Base-by-base conservation (phyloP, 2,797 vertebrate genomes). In the Anabas testudineus region DNA sequence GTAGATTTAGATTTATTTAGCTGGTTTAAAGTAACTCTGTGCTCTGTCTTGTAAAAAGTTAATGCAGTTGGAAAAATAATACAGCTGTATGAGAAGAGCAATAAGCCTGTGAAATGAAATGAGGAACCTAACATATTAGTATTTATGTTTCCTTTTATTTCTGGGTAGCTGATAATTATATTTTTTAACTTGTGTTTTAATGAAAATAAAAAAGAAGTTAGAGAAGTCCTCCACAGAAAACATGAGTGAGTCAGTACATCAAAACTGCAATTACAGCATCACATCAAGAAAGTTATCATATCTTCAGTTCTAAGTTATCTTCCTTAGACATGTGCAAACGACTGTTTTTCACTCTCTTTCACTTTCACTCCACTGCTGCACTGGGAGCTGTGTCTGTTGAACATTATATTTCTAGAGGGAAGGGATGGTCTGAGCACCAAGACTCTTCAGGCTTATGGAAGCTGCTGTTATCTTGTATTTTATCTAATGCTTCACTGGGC, bases 141-240 rank as follows among this genome's bases (percentile, higher is more conserved):
- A n/a, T 7, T 6, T 1, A 2, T 18, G 10, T 19, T 49, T 52
- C 4, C 5, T 58, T 67, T 67, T 61, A 56, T 64, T 67, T 37
- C 3, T 15, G 32, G 28, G 10, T 16, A 30, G 45, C 0, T 24
- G 1, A 42, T 34, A 43, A 12, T 12, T 28, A 48, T 30, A n/a
- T n/a, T 62, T 8, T 12, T 64, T 46, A 45, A 28, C 7, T 42
- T 2, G 54, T 16, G 10, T 14, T 34, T 67, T 7, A 58, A 55
- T 34, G 18, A 43, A 61, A 60, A 15, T 2, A n/a, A n/a, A 58
- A 63, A 46, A 52, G 1, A 45, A 46, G 10, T 67, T 46, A 43
- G 0, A 54, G 16, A 54, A 1, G 7, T 1, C 4, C 34, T 36
- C 37, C 22, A 39, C 18, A 48, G 41, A 36, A 34, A 62, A 37